These are phyloP conservation scores for Melozone crissalis DNA, from an alignment of 2,113 vertebrate species.

Conservation along the genomic window DNA sequence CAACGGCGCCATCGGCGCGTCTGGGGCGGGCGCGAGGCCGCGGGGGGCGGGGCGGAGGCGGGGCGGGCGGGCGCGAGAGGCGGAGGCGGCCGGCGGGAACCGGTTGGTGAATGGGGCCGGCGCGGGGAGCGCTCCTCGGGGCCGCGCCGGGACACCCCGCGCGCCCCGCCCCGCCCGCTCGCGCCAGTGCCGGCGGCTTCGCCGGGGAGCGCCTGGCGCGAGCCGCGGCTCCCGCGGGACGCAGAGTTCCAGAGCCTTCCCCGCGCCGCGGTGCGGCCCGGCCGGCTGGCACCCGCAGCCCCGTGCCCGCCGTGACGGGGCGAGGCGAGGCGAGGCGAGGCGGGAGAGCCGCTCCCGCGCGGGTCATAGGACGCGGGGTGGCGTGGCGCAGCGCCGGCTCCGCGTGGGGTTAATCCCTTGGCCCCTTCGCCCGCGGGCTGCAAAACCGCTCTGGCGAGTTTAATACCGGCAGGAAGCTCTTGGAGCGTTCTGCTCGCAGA, in stretches of 20 bases:
- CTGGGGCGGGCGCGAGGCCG: not conserved
- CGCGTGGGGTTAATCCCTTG: fast-evolving
- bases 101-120: too few relatives aligned
- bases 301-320: not conserved
- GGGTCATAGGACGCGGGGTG: not conserved
- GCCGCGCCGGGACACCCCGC: not conserved
- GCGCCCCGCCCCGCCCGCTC: not conserved
- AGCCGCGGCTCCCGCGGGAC: fast-evolving
- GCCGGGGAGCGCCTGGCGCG: not conserved
- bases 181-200: too few relatives aligned
- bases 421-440: not conserved
- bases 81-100: too few relatives aligned
- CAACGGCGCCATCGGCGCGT: not conserved
- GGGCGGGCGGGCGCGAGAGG: too few relatives aligned
- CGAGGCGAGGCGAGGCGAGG: not conserved
- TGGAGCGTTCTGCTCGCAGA: not conserved
- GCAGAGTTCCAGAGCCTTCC: not conserved
- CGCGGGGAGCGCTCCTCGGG: too few relatives aligned
- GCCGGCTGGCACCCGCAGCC: not conserved
- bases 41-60: too few relatives aligned
- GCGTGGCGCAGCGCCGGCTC: not conserved
- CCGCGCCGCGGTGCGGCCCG: too few relatives aligned
- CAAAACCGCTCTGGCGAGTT: not conserved
- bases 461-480: not conserved
- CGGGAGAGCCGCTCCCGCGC: too few relatives aligned